Percentiles rank a stretch among this genome's conserved stretches.
These are phyloP conservation scores for Papilio machaon DNA, from an alignment of 1,140 invertebrate genomes.

Conservation along the genomic window DNA sequence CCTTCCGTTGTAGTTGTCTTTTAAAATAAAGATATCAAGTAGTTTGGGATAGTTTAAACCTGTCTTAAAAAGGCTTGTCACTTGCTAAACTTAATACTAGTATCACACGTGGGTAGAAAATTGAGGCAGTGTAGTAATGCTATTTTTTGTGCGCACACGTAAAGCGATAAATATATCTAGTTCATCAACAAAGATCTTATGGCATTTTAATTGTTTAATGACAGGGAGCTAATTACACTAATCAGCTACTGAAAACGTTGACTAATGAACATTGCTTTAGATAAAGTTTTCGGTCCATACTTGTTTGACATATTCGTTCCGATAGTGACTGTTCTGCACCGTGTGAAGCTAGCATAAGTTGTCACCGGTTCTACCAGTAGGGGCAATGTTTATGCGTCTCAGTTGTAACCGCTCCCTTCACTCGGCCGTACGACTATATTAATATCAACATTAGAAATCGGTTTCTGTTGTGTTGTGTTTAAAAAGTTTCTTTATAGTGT, in stretches of 20 bases:
- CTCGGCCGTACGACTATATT: background rate
- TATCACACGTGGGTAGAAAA: background rate
- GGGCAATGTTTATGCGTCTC: constrained; percentile 1
- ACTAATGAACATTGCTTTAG: no score
- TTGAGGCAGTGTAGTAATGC: background rate
- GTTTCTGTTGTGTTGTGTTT: background rate
- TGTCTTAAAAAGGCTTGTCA: background rate
- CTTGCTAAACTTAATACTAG: background rate
- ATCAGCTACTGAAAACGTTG: no score
- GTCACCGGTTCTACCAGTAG: background rate
- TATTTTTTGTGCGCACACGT: no score
- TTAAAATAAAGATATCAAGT: background rate
- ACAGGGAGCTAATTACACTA: no score
- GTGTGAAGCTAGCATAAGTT: background rate
- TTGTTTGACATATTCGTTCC: background rate
- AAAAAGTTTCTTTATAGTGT: constrained; percentile 1
- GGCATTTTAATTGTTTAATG: no score
- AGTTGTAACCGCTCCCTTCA: background rate
- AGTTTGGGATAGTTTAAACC: background rate
- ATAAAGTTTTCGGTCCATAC: no score
- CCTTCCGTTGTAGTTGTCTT: no score
- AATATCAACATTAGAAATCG: background rate
- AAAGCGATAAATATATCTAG: no score
- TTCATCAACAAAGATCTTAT: no score
- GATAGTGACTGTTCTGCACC: background rate